Evolutionary conservation across 2,888 invertebrate genomes (phyloP).

Genomic region (Tipula unca): DNA sequence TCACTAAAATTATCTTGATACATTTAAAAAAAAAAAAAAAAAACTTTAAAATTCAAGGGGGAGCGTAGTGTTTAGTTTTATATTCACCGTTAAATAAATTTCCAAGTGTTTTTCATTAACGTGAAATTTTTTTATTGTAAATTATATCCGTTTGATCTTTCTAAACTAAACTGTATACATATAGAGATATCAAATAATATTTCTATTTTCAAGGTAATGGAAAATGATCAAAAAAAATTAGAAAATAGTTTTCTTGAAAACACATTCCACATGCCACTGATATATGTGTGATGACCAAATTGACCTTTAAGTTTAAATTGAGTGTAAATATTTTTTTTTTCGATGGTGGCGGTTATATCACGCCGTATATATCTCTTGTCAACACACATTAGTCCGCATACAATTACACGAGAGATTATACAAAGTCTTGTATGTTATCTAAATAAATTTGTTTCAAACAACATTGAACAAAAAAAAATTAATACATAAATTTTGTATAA

Average conservation of each 20-base stretch:
- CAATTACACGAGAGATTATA: not conserved
- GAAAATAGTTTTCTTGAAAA: not conserved
- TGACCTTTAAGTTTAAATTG: not conserved
- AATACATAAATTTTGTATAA: not conserved
- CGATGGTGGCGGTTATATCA: not conserved
- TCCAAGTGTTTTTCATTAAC: not conserved
- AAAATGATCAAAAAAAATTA: not conserved
- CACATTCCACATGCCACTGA: not conserved
- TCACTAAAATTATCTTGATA: not conserved
- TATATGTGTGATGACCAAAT: not conserved
- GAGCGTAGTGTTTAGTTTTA: not conserved
- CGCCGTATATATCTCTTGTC: not conserved
- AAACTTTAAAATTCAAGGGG: not conserved
- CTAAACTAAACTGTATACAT: too few species aligned
- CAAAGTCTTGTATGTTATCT: not conserved
- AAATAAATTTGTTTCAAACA: not conserved
- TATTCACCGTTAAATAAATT: not conserved
- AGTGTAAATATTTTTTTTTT: not conserved
- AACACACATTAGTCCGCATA: not conserved
- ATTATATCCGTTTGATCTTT: not conserved
- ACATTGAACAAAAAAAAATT: not conserved
- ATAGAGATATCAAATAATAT: not conserved
- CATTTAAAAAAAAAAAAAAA: not conserved
- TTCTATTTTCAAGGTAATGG: not conserved
- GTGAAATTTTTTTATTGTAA: not conserved